A percentile compares a stretch with the other conserved stretches of the same genome.
Evolutionary conservation across 2,113 vertebrate genomes (phyloP).

Genomic region (Ceuthmochares aereus): DNA sequence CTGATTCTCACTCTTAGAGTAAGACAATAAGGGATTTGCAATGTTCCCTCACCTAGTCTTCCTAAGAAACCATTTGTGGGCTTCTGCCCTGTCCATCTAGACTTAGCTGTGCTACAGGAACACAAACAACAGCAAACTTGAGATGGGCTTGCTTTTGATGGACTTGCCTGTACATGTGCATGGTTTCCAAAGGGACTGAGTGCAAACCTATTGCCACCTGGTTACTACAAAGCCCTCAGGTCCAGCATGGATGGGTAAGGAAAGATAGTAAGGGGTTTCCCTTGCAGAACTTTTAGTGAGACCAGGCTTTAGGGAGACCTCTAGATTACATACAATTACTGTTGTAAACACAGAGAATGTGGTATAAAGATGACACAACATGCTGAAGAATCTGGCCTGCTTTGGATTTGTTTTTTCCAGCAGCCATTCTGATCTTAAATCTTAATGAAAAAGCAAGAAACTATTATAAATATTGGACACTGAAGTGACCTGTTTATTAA

Average conservation of each 20-base stretch:
- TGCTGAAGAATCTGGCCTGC: neutral
- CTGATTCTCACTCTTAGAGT: neutral
- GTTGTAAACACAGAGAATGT: neutral
- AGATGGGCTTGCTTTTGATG: neutral
- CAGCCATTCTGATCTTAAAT: neutral
- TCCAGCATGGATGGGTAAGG: neutral
- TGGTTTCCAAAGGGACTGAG: neutral
- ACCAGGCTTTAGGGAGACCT: neutral
- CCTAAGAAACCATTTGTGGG: neutral
- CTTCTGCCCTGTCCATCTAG: neutral
- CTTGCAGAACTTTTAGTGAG: neutral
- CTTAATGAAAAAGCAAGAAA: neutral
- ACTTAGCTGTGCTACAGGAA: neutral
- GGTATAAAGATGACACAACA: neutral
- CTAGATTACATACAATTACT: neutral
- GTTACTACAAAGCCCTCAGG: neutral
- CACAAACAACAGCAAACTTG: neutral
- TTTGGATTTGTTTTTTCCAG: neutral
- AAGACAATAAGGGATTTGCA: neutral
- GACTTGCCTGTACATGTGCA: fast-evolving
- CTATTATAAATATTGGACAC: neutral
- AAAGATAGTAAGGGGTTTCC: fast-evolving
- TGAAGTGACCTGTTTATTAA: neutral
- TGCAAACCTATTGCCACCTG: neutral
- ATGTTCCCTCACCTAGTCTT: neutral